Percentiles rank a stretch among this genome's conserved stretches.
These are phyloP conservation scores for Arrhamphus sclerolepis DNA, from an alignment of 2,797 vertebrate species.

Conservation along the genomic window DNA sequence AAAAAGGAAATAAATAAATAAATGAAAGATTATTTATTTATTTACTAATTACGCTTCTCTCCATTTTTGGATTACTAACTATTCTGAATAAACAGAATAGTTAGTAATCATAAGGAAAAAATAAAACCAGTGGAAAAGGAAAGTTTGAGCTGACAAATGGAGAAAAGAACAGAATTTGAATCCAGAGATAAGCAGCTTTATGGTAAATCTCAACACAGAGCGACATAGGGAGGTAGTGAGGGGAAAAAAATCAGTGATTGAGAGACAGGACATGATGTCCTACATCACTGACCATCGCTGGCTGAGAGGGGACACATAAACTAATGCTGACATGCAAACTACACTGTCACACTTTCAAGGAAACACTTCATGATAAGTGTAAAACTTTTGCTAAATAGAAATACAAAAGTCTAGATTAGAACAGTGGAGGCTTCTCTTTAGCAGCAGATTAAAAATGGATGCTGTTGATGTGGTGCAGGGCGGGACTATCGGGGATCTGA, in stretches of 20 bases:
- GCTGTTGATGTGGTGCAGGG: conserved; percentile 21
- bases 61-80: too few species aligned
- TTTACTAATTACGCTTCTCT: too few species aligned
- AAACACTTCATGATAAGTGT: background rate
- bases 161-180: conserved; percentile 47
- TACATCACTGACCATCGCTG: conserved; percentile 35
- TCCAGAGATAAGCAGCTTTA: conserved; percentile 73
- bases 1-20: too few species aligned
- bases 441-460: conserved; percentile 18
- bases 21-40: too few species aligned
- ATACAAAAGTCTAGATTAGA: background rate
- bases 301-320: background rate
- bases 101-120: conserved; percentile 9
- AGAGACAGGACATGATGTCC: conserved; percentile 40
- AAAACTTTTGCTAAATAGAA: background rate
- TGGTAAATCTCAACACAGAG: conserved; percentile 63
- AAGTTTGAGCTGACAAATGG: conserved; percentile 43
- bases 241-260: conserved; percentile 37
- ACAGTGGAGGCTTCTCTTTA: background rate
- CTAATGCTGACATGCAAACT: too few species aligned
- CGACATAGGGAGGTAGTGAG: background rate
- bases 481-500: conserved; percentile 10
- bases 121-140: conserved; percentile 23
- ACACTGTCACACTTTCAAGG: too few species aligned
- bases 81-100: background rate